phyloP scores from a whole-genome alignment of 2,797 vertebrate genomes.

The Sus cebifrons region DNA sequence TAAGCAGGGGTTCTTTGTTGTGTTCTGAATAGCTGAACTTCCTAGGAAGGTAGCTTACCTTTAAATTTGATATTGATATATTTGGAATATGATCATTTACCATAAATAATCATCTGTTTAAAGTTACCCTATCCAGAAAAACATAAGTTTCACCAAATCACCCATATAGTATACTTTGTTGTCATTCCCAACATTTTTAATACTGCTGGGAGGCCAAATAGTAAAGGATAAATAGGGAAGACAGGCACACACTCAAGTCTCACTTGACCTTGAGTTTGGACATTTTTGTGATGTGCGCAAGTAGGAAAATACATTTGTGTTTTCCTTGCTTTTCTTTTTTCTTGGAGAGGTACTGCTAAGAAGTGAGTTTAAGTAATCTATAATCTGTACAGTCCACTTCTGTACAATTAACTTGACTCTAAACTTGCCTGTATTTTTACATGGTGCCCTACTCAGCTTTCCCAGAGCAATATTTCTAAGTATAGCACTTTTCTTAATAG shows the following conservation, averaged over 20 bases:
- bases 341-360: not conserved
- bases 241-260: not conserved
- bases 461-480: not conserved
- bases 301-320: not conserved
- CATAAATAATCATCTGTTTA: conserved; percentile 19
- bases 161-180: not conserved
- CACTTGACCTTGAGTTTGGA: not conserved
- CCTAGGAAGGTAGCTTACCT: conserved; percentile 33
- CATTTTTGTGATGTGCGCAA: not conserved
- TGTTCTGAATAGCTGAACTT: conserved; percentile 50
- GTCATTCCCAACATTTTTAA: not conserved
- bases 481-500: not conserved
- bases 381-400: not conserved
- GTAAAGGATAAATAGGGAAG: not conserved
- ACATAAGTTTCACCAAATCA: conserved; percentile 1
- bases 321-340: not conserved
- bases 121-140: conserved; percentile 49
- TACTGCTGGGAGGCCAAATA: not conserved
- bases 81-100: conserved; percentile 36
- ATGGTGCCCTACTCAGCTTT: not conserved
- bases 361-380: not conserved
- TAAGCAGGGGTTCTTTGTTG: not conserved
- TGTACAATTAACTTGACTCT: not conserved
- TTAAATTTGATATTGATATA: conserved; percentile 30
- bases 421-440: conserved; percentile 23